Conservation (phyloP, 2,113 vertebrate species). For the Epinephelus fuscoguttatus region DNA sequence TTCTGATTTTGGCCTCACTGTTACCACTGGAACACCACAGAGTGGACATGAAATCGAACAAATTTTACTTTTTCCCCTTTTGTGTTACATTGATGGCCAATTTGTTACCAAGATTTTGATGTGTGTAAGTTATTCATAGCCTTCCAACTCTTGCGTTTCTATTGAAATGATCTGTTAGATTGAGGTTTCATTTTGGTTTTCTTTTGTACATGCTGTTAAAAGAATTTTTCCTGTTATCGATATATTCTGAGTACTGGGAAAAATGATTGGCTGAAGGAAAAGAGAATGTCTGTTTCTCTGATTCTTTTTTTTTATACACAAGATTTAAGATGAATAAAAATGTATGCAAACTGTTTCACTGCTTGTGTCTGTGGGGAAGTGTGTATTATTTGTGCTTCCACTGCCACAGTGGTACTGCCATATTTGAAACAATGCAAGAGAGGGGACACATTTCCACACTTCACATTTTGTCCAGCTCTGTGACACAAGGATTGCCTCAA, state of each 20-base stretch:
- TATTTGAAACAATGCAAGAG: background rate
- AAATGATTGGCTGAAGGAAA: constrained; percentile 77
- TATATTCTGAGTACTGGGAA: constrained; percentile 76
- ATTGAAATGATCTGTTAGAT: constrained; percentile 75
- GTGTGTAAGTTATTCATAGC: constrained; percentile 84
- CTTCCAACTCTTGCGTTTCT: constrained; percentile 76
- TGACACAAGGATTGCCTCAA: background rate
- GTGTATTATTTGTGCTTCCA: background rate
- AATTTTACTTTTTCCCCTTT: constrained; percentile 24
- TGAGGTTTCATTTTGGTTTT: constrained; percentile 71
- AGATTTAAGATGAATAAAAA: constrained; percentile 84
- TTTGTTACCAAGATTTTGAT: constrained; percentile 73
- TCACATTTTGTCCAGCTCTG: background rate
- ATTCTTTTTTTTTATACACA: constrained; percentile 81
- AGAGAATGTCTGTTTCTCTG: constrained; percentile 79
- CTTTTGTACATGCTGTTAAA: constrained; percentile 83
- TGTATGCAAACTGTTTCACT: constrained; percentile 75
- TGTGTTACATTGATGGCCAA: constrained; percentile 67
- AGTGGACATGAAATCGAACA: constrained; percentile 59
- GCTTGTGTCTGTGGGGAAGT: constrained; percentile 3
- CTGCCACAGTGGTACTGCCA: background rate
- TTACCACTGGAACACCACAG: constrained; percentile 75
- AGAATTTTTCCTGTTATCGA: constrained; percentile 74
- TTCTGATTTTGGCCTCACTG: constrained; percentile 70
- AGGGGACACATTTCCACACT: background rate